Conservation (phyloP, 2,113 vertebrate genomes). For the Nansenia antarctica region DNA sequence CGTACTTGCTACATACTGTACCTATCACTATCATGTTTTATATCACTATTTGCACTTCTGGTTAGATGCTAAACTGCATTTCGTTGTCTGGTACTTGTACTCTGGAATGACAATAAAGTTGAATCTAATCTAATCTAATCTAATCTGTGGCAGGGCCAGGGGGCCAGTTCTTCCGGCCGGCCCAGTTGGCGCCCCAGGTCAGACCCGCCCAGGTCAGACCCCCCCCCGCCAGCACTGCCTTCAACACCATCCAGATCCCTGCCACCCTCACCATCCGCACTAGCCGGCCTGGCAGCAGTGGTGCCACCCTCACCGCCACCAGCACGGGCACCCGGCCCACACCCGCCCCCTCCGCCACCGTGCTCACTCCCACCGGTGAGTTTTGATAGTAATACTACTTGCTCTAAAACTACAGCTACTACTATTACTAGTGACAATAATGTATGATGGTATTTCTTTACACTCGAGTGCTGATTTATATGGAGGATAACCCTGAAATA, state of each 20-base stretch:
- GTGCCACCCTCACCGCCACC: slow-evolving; percentile 55
- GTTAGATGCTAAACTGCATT: too few relatives aligned
- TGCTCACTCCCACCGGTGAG: neutral
- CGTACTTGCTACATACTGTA: too few relatives aligned
- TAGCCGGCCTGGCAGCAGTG: slow-evolving; percentile 69
- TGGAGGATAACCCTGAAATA: too few relatives aligned
- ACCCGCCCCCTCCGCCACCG: neutral
- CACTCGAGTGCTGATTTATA: neutral
- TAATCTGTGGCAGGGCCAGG: slow-evolving; percentile 7
- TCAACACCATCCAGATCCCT: slow-evolving; percentile 83
- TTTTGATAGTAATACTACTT: neutral
- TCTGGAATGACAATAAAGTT: too few relatives aligned
- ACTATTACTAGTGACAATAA: too few relatives aligned
- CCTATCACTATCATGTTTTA: too few relatives aligned
- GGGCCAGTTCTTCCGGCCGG: slow-evolving; percentile 82
- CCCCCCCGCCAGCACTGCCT: slow-evolving; percentile 46
- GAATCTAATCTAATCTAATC: too few relatives aligned
- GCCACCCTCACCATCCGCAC: slow-evolving; percentile 86
- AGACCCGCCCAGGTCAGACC: slow-evolving; percentile 80
- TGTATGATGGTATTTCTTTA: too few relatives aligned
- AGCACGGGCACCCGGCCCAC: slow-evolving; percentile 54
- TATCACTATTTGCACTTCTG: too few relatives aligned
- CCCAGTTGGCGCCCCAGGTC: slow-evolving; percentile 81
- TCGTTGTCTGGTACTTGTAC: too few relatives aligned
- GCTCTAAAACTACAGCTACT: too few relatives aligned